These are phyloP conservation scores for Acrossocheilus wenchowensis DNA, from an alignment of 2,797 vertebrate genomes.

Conservation along the genomic window DNA sequence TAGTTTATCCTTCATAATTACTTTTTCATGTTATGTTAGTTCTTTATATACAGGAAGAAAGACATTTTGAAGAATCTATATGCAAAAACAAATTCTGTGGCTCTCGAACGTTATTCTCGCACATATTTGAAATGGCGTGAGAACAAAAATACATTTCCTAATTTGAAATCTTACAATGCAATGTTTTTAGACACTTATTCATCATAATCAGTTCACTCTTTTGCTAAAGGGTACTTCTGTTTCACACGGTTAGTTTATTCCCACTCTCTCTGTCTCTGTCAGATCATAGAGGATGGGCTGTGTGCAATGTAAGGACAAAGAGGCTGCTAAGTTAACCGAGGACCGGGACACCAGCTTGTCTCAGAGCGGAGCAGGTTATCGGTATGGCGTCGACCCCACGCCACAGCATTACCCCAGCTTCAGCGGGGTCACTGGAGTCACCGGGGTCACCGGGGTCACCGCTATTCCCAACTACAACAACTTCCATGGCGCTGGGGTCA, in stretches of 20 bases:
- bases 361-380: conserved; percentile 85
- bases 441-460: conserved; percentile 75
- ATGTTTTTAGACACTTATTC: neutral
- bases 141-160: neutral
- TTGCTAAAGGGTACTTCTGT: neutral
- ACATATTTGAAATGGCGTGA: neutral
- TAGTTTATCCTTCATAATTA: neutral
- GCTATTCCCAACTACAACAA: conserved; percentile 98
- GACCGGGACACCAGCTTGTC: conserved; percentile 87
- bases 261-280: conserved; percentile 30
- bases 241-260: neutral
- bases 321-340: conserved; percentile 93
- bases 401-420: conserved; percentile 91
- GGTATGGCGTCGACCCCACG: conserved; percentile 90
- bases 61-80: neutral
- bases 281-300: conserved; percentile 99
- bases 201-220: neutral
- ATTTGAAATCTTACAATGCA: neutral
- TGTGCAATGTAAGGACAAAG: conserved; percentile 99
- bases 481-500: conserved; percentile 84
- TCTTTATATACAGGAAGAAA: neutral
- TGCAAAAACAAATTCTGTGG: neutral
- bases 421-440: conserved; percentile 72
- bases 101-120: neutral
- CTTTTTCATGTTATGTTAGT: neutral